Base-by-base conservation (phyloP, 2,113 vertebrate genomes). In the Pyrgilauda ruficollis region DNA sequence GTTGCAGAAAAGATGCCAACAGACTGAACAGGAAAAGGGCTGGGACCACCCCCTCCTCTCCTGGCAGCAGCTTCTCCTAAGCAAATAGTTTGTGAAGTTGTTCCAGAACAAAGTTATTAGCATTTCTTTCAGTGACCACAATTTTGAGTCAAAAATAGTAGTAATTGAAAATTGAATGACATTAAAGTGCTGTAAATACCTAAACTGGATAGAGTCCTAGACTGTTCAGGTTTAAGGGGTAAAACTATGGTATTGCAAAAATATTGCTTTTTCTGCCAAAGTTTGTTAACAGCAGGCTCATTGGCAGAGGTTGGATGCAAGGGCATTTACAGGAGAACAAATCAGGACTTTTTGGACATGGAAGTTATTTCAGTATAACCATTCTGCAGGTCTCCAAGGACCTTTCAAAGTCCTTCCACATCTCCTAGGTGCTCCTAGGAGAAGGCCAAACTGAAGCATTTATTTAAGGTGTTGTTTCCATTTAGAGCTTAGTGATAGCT, bases 391-490 rank as follows among this genome's bases (percentile, higher is more conserved):
- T 68, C 84, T 84, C 70, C 62, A 75, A 64, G 62, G 56, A 58
- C 73, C 58, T 79, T 87, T 78, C 74, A 21, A 30, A 85, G 58
- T 56, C 62, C 58, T 76, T 64, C 44, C 66, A 49, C 58, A 68
- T 72, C 82, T 95, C 95, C 77, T 75, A 91, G 76, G 23, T 41
- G 31, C 12, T 90, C 35, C 49, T 52, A 81, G 85, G 76, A 94
- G 61, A 88, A 81, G 56, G 56, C 23, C 37, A 72, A 56, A 86
- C n/a, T 35, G 28, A 83, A 70, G 31, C 76, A 59, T 50, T 87
- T 64, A 61, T 89, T 94, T 81, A 84, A 90, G 49, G 26, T 35
- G 13, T 30, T 94, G 49, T 89, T 96, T 86, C 44, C 56, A 78
- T 58, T 47, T 66, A 81, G 75, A 10, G 44, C 69, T 86, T 59